Evolutionary conservation across 2,113 vertebrate species (phyloP).

Genomic region (Sceloporus undulatus): DNA sequence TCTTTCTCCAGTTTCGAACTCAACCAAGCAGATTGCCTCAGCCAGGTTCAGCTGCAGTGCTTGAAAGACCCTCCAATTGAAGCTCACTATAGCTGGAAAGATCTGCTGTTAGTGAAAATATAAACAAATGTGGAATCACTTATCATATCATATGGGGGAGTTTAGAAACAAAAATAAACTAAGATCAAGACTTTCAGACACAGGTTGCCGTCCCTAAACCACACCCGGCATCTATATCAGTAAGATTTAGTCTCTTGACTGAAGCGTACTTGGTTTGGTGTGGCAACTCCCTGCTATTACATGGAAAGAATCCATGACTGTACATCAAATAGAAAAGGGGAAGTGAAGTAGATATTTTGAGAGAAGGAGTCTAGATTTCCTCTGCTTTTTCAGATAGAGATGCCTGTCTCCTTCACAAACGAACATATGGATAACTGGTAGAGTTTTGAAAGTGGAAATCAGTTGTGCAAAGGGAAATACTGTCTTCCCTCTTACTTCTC

Average conservation of each 20-base stretch:
- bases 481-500: neutral
- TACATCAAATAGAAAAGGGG: neutral
- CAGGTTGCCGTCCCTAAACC: neutral
- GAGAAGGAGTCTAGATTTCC: neutral
- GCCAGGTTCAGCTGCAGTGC: slow-evolving; percentile 4
- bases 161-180: neutral
- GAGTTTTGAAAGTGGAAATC: neutral
- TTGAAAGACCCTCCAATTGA: slow-evolving; percentile 18
- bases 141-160: neutral
- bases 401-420: neutral
- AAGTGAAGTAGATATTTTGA: neutral
- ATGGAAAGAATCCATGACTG: neutral
- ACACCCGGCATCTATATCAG: neutral
- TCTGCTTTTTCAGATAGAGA: neutral
- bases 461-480: neutral
- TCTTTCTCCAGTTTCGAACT: slow-evolving; percentile 19
- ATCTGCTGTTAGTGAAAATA: neutral
- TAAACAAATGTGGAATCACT: neutral
- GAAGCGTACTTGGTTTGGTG: neutral
- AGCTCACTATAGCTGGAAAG: neutral
- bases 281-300: neutral
- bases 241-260: slow-evolving; percentile 4
- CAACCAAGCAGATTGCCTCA: neutral
- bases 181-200: neutral
- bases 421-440: neutral